Conservation (phyloP, 1,140 invertebrate genomes). For the Elymnias hypermnestra region DNA sequence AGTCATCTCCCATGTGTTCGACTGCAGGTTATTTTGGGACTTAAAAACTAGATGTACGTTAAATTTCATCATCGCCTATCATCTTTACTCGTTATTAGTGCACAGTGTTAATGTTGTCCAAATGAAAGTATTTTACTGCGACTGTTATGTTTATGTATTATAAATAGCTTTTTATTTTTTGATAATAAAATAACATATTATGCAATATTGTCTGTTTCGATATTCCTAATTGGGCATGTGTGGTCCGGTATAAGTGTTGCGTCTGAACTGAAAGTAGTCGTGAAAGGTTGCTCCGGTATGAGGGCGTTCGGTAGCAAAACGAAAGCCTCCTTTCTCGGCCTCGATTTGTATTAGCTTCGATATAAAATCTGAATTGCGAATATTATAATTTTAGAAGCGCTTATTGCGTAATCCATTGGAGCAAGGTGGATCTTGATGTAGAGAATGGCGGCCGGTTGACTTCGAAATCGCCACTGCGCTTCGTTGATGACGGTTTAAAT, state of each 20-base stretch:
- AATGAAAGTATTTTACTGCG: conserved; percentile 58
- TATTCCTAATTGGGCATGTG: conserved; percentile 11
- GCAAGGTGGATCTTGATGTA: background rate
- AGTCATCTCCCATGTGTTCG: conserved; percentile 46
- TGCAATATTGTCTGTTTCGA: conserved; percentile 47
- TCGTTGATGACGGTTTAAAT: conserved; percentile 37
- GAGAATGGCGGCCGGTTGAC: conserved; percentile 4
- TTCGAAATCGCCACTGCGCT: too few relatives aligned
- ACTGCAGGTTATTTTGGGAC: conserved; percentile 21
- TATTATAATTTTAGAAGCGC: conserved; percentile 2
- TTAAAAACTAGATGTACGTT: conserved; percentile 3
- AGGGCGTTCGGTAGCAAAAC: conserved; percentile 29
- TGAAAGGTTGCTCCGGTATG: conserved; percentile 48
- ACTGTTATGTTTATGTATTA: conserved; percentile 70
- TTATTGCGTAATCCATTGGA: conserved; percentile 1
- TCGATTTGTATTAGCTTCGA: conserved; percentile 30
- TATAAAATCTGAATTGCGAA: conserved; percentile 38
- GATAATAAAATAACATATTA: conserved; percentile 67
- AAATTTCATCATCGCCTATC: conserved; percentile 38
- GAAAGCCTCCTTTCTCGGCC: conserved; percentile 27
- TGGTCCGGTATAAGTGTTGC: conserved; percentile 27
- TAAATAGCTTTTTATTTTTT: conserved; percentile 67
- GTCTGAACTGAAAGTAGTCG: conserved; percentile 58
- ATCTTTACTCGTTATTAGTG: conserved; percentile 69
- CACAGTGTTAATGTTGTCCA: conserved; percentile 66